These are phyloP conservation scores for Lathamus discolor DNA, from an alignment of 2,113 vertebrate genomes.

Conservation along the genomic window DNA sequence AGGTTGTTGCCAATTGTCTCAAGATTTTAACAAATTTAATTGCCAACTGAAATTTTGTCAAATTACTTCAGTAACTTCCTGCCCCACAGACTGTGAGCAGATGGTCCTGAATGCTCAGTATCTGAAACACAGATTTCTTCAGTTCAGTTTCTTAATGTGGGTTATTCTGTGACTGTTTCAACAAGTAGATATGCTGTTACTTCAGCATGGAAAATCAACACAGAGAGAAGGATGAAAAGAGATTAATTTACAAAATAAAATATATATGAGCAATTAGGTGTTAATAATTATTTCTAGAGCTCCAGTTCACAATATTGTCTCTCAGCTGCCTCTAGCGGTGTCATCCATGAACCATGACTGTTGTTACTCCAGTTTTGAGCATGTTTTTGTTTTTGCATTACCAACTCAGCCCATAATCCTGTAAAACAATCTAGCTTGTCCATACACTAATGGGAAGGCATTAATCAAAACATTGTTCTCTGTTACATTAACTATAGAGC, in stretches of 20 bases:
- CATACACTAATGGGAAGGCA: constrained; percentile 1
- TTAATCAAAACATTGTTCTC: constrained; percentile 44
- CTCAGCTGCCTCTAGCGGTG: not conserved
- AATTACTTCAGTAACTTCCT: not conserved
- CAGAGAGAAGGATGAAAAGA: not conserved
- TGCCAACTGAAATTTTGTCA: not conserved
- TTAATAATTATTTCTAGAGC: not conserved
- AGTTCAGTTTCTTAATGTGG: not conserved
- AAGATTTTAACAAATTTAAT: constrained; percentile 10
- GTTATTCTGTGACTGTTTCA: not conserved
- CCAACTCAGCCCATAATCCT: not conserved
- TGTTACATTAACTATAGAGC: not conserved
- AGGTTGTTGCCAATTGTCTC: not conserved
- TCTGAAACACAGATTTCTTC: not conserved
- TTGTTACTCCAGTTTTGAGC: not conserved
- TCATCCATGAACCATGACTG: not conserved
- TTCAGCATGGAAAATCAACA: not conserved
- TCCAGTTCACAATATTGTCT: not conserved
- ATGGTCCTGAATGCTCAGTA: not conserved
- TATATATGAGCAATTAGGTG: not conserved
- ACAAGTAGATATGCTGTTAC: not conserved
- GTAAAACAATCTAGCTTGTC: constrained; percentile 23
- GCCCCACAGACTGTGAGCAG: not conserved
- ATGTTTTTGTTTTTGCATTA: not conserved
- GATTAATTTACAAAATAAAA: not conserved